These are phyloP conservation scores for Cephus pygmeus DNA, from an alignment of 2,888 invertebrate species.

Conservation along the genomic window DNA sequence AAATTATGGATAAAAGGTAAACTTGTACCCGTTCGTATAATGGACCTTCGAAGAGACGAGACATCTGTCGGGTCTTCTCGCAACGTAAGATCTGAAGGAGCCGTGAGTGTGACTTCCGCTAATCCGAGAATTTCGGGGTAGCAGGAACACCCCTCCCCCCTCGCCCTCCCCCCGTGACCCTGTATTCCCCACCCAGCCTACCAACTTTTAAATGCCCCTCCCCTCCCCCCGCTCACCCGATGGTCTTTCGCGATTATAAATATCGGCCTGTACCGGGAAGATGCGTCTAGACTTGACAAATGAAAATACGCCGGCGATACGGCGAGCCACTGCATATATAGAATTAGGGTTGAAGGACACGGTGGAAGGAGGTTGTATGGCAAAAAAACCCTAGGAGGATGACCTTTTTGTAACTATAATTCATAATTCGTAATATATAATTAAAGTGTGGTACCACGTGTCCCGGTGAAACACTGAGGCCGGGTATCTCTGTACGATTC, in stretches of 20 bases:
- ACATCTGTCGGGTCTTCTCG: constrained; percentile 12
- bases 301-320: constrained; percentile 38
- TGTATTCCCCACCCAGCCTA: too few relatives aligned
- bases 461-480: too few relatives aligned
- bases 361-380: not conserved
- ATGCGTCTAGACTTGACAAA: constrained; percentile 55
- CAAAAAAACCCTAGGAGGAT: not conserved
- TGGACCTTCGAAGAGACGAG: not conserved
- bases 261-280: constrained; percentile 64
- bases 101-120: constrained; percentile 58
- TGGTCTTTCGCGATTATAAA: constrained; percentile 65
- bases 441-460: too few relatives aligned
- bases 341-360: constrained; percentile 2
- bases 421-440: too few relatives aligned
- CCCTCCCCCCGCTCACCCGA: constrained; percentile 17
- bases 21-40: not conserved
- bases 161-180: too few relatives aligned
- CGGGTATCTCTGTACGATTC: too few relatives aligned
- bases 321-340: constrained; percentile 13
- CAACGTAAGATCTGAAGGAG: constrained; percentile 62
- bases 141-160: too few relatives aligned
- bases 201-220: constrained; percentile 58
- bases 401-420: too few relatives aligned
- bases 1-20: too few relatives aligned
- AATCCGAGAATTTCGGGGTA: constrained; percentile 63